Conservation (phyloP, 2,797 vertebrate genomes). For the Paedocypris micromegethes region DNA sequence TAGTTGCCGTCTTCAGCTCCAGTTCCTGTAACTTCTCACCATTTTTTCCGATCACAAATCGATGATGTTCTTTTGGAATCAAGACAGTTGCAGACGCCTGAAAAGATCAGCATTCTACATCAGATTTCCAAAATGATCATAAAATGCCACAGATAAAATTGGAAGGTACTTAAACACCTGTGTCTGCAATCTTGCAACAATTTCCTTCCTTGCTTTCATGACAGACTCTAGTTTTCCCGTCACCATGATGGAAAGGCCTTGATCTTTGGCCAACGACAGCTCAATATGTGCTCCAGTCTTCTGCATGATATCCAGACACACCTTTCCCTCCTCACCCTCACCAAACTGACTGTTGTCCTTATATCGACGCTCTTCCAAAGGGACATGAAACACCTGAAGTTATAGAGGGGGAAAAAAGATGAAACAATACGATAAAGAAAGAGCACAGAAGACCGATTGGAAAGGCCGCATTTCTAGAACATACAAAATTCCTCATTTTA, state of each 20-base stretch:
- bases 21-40: constrained; percentile 76
- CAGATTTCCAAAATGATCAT: background rate
- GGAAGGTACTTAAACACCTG: constrained; percentile 58
- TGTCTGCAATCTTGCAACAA: constrained; percentile 75
- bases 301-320: constrained; percentile 78
- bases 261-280: constrained; percentile 77
- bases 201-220: constrained; percentile 79
- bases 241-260: constrained; percentile 79
- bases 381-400: constrained; percentile 71
- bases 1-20: constrained; percentile 74
- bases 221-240: constrained; percentile 76
- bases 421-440: background rate
- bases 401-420: background rate
- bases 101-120: background rate
- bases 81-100: constrained; percentile 70
- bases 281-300: constrained; percentile 77
- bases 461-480: too few relatives aligned
- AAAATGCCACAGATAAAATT: background rate
- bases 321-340: constrained; percentile 76
- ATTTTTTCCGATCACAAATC: constrained; percentile 74
- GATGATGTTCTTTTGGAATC: constrained; percentile 77
- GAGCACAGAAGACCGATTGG: background rate
- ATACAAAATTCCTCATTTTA: too few relatives aligned
- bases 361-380: constrained; percentile 78
- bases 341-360: constrained; percentile 81